Conservation (phyloP, 1,140 invertebrate genomes). For the Scaptomyza hsui region DNA sequence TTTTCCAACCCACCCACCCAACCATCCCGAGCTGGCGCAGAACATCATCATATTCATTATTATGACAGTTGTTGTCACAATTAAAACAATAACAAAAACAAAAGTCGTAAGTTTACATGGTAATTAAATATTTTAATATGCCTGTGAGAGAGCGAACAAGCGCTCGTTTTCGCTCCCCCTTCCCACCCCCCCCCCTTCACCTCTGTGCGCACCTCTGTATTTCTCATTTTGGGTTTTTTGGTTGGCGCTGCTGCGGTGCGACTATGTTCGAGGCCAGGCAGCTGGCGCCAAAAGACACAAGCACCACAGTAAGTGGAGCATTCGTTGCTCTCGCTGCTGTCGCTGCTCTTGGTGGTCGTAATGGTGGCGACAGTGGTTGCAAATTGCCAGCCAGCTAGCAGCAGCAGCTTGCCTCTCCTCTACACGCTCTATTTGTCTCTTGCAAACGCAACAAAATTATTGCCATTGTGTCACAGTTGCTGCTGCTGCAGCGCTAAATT, state of each 20-base stretch:
- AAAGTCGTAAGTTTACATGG: constrained; percentile 82
- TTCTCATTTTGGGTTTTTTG: constrained; percentile 59
- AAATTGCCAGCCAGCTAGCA: constrained; percentile 74
- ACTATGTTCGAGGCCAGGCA: constrained; percentile 53
- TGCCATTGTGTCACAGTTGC: constrained; percentile 54
- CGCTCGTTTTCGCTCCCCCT: constrained; percentile 17
- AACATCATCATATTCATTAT: constrained; percentile 82
- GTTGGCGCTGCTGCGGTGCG: constrained; percentile 44
- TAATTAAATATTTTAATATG: constrained; percentile 83
- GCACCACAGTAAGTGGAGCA: constrained; percentile 24
- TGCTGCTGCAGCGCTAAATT: constrained; percentile 40
- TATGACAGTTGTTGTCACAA: constrained; percentile 82
- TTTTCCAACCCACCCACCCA: background rate
- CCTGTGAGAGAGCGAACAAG: constrained; percentile 47
- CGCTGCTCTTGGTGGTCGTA: constrained; percentile 35
- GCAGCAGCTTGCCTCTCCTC: constrained; percentile 50
- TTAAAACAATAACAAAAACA: constrained; percentile 82
- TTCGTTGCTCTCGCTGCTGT: too few relatives aligned
- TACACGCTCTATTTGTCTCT: background rate
- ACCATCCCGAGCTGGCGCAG: constrained; percentile 29
- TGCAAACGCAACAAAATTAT: constrained; percentile 62
- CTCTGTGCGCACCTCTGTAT: constrained; percentile 15
- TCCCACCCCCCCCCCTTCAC: background rate
- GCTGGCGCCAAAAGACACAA: constrained; percentile 39
- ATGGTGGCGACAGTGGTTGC: constrained; percentile 55